A percentile compares a stretch with the other conserved stretches of the same genome.
Conservation (phyloP, 2,888 invertebrate species). For the Gordius sp. region DNA sequence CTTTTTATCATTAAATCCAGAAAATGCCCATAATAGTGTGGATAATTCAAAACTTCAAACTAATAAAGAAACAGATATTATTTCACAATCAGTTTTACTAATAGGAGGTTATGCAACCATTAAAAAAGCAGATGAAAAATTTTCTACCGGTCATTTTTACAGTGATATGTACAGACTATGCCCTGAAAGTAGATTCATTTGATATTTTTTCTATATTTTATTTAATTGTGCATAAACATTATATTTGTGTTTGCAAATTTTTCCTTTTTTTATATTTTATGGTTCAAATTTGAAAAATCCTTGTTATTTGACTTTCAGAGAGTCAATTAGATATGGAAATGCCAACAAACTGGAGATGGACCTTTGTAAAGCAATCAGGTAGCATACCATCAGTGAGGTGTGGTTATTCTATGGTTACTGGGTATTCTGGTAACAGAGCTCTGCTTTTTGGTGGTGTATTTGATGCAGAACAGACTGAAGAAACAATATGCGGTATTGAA, state of each 20-base stretch:
- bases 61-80: too few species aligned
- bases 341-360: conserved; percentile 1
- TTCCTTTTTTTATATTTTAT: neutral
- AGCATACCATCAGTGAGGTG: neutral
- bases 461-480: neutral
- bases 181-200: neutral
- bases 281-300: too few species aligned
- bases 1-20: conserved; percentile 8
- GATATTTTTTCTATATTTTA: too few species aligned
- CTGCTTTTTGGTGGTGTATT: conserved; percentile 12
- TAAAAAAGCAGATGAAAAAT: too few species aligned
- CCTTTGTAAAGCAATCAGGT: neutral
- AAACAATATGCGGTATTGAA: conserved; percentile 5
- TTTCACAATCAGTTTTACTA: too few species aligned
- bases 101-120: too few species aligned
- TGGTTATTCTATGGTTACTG: neutral
- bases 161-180: neutral
- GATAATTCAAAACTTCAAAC: too few species aligned
- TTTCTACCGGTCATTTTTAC: neutral
- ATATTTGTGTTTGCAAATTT: neutral
- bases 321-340: neutral
- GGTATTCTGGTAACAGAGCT: neutral
- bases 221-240: neutral
- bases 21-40: too few species aligned
- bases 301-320: too few species aligned